phyloP scores from a whole-genome alignment of 2,888 invertebrate species.

The Diplazon laetatorius region DNA sequence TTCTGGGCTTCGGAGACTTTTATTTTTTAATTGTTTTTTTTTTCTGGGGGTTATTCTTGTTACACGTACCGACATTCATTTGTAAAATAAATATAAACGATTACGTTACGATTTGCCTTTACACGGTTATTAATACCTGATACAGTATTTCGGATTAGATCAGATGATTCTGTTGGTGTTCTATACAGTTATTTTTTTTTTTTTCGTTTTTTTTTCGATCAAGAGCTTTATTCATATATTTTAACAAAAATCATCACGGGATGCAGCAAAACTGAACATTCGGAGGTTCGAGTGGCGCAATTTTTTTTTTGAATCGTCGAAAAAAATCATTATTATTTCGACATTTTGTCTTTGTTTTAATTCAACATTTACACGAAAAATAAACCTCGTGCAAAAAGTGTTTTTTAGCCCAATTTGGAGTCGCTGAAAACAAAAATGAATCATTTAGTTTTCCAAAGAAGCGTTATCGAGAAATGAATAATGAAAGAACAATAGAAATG shows the following conservation, averaged over 20 bases:
- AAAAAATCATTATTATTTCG: slow-evolving; percentile 7
- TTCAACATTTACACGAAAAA: too few relatives aligned
- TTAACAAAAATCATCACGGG: slow-evolving; percentile 22
- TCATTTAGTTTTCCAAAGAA: too few relatives aligned
- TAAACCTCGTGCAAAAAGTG: too few relatives aligned
- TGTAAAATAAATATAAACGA: slow-evolving; percentile 76
- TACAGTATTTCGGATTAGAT: slow-evolving; percentile 82
- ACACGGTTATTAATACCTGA: slow-evolving; percentile 81
- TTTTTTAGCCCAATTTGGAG: too few relatives aligned
- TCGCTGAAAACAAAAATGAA: too few relatives aligned
- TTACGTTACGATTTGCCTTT: slow-evolving; percentile 48
- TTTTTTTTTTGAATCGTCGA: too few relatives aligned
- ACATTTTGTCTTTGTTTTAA: slow-evolving; percentile 15
- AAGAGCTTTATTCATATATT: slow-evolving; percentile 49
- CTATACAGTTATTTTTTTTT: slow-evolving; percentile 57
- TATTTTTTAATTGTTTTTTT: slow-evolving; percentile 66
- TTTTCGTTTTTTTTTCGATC: slow-evolving; percentile 54
- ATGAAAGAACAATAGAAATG: too few relatives aligned
- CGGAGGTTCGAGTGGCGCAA: slow-evolving; percentile 56
- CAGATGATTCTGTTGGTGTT: slow-evolving; percentile 75
- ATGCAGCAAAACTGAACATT: slow-evolving; percentile 61
- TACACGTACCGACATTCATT: slow-evolving; percentile 68
- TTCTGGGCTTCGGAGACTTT: slow-evolving; percentile 54
- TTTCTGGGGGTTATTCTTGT: slow-evolving; percentile 29
- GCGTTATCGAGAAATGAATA: too few relatives aligned